Base-by-base conservation (phyloP, 2,113 vertebrate species). In the Barbus barbus region DNA sequence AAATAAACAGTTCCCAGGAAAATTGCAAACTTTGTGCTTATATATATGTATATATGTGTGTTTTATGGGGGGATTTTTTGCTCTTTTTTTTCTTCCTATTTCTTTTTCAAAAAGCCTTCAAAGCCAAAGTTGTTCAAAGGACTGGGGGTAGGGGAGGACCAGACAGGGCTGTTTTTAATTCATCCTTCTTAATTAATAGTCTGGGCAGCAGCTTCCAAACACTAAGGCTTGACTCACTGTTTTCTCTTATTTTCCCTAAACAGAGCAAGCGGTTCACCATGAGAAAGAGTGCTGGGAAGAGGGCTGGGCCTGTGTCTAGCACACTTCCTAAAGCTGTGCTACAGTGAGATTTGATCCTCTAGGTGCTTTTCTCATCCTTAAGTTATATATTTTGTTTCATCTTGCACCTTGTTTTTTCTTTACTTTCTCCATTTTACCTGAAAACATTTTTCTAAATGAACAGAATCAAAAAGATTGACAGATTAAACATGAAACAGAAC, bases 121-220 rank as follows among this genome's bases (percentile, higher is more conserved):
- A 92, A 94, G 93, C 91, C 88, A 28, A 26, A 88, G 89, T 92
- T 87, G 92, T 93, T 94, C 88, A 94, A 74, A 75, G 86, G 90
- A 90, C 84, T 22, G 18, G 48, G 74, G 81, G 90, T 87, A 90
- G 88, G 90, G 90, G 63, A 24, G 90, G 69, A 56, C 69, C 78
- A 76, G 83, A 63, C 84, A 85, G 85, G 74, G 77, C 84, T 82
- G 84, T 86, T 90, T 90, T 88, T 91, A 93, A 94, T 94, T 93
- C 93, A 93, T 89, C 84, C 75, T 74, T 72, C 75, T 56, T 87
- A 93, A 95, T 95, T 94, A 94, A 90, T 90, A 95, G 93, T 94
- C 93, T 73, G 20, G 86, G 91, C 91, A 91, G 88, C 89, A 90
- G 89, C 87, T 86, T 60, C 83, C 87, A 73, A 78, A 78, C 92